Base-by-base conservation (phyloP, 1,140 invertebrate genomes). In the Aricia agestis region DNA sequence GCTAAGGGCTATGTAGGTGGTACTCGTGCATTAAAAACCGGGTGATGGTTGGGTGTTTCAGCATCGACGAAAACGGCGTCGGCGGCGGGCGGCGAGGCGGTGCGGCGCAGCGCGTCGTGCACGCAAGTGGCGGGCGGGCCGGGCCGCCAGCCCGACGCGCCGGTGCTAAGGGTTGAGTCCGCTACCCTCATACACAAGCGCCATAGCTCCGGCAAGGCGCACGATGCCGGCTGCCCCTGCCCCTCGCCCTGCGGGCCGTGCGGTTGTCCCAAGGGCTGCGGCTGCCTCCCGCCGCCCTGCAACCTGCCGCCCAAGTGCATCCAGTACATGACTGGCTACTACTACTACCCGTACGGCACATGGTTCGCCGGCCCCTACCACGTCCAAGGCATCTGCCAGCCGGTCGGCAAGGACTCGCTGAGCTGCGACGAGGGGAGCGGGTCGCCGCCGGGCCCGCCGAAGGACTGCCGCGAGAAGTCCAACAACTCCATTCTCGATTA, bases 341-440 rank as follows among this genome's bases (percentile, higher is more conserved):
- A 89, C 59, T 91, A 91, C 69, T 91, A 91, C 32, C 88, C 88
- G 0, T 89, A 90, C 42, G 88, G 86, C 7, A 84, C 78, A 6
- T 90, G 88, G 88, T 90, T 88, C 69, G 89, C 86, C 67, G 86
- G 88, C 0, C 87, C 88, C 6, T 90, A 89, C 72, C 86, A 89
- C 45, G 85, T 85, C 0, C 63, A 72, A 0, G 85, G 82, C 1
- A 76, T 75, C 0, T 84, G 86, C 68, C 17, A 18, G 18, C 59
- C 59, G 59, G 7, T 63, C 10, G 18, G 18, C 10, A 9, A 63
- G 59, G 59, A 19, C 59, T 18, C 59, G 59, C 6, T 15, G 13
- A 15, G 45, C 45, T 52, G 45, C 13, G 45, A 52, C 45, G 45
- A 52, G 45, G 45, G 17, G n/a, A 18, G 58, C 58, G n/a, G 19